Percentiles rank a stretch among this genome's conserved stretches.
phyloP scores from a whole-genome alignment of 2,888 invertebrate species.

The Sinhomidia bicolor region DNA sequence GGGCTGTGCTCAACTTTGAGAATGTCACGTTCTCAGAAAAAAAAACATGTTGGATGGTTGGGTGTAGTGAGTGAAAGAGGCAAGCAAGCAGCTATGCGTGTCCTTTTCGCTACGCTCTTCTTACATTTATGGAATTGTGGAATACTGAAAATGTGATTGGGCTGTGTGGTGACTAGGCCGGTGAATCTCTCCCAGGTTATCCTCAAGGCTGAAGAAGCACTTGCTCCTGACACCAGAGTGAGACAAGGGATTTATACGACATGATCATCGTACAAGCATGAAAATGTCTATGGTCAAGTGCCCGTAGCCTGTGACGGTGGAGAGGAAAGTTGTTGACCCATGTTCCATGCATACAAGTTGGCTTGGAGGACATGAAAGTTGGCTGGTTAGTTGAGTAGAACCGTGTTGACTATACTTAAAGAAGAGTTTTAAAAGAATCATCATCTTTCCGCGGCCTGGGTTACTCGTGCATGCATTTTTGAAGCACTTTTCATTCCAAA shows the following conservation, averaged over 20 bases:
- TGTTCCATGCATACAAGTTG: conserved; percentile 42
- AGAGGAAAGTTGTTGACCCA: background rate
- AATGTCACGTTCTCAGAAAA: conserved; percentile 49
- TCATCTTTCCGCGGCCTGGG: background rate
- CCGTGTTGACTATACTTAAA: conserved; percentile 37
- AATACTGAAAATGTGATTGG: conserved; percentile 57
- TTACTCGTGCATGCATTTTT: too few relatives aligned
- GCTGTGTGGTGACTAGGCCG: conserved; percentile 33
- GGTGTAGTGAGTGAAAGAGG: too few relatives aligned
- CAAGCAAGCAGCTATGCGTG: conserved; percentile 55
- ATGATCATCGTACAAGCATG: conserved; percentile 29
- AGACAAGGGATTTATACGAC: conserved; percentile 1
- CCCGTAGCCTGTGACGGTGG: background rate
- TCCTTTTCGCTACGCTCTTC: too few relatives aligned
- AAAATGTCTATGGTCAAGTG: background rate
- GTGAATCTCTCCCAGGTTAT: conserved; percentile 49
- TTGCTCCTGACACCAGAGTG: conserved; percentile 54
- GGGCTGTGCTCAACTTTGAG: conserved; percentile 48
- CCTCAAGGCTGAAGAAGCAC: conserved; percentile 36
- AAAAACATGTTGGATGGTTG: conserved; percentile 26
- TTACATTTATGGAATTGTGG: too few relatives aligned
- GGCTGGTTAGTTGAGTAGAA: conserved; percentile 43
- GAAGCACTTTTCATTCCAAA: too few relatives aligned
- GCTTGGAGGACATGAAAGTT: conserved; percentile 47
- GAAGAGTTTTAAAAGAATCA: conserved; percentile 30